Evolutionary conservation across 1,140 invertebrate species (phyloP).

Genomic region (Phocides pigmalion): DNA sequence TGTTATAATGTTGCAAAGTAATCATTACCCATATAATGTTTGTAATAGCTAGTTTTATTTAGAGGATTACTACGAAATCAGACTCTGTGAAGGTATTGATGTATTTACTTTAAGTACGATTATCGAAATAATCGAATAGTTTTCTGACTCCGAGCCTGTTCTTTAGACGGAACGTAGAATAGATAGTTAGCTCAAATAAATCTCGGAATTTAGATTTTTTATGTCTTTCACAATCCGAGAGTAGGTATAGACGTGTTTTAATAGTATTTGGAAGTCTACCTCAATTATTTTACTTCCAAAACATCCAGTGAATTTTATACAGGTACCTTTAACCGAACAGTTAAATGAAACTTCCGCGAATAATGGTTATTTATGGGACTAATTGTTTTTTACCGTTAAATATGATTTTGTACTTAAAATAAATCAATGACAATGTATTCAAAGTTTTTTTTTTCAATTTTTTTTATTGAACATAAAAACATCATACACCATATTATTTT

Average conservation of each 20-base stretch:
- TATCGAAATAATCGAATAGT: conserved; percentile 14
- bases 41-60: too few relatives aligned
- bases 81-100: conserved; percentile 6
- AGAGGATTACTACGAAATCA: background rate
- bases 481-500: too few relatives aligned
- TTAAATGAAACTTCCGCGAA: too few relatives aligned
- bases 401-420: background rate
- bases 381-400: too few relatives aligned
- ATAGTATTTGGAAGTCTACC: conserved; percentile 3
- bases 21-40: too few relatives aligned
- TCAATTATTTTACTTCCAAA: conserved; percentile 9
- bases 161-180: conserved; percentile 26
- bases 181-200: conserved; percentile 27
- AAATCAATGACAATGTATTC: background rate
- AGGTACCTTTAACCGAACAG: too few relatives aligned
- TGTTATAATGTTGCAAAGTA: too few relatives aligned
- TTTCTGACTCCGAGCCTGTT: conserved; percentile 30
- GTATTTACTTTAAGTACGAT: conserved; percentile 20
- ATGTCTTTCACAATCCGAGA: conserved; percentile 2
- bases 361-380: too few relatives aligned
- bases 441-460: too few relatives aligned
- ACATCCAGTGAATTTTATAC: too few relatives aligned
- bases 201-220: conserved; percentile 8
- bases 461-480: too few relatives aligned
- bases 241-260: conserved; percentile 7